phyloP scores from a whole-genome alignment of 2,888 invertebrate species.

The Lamproptera curius region DNA sequence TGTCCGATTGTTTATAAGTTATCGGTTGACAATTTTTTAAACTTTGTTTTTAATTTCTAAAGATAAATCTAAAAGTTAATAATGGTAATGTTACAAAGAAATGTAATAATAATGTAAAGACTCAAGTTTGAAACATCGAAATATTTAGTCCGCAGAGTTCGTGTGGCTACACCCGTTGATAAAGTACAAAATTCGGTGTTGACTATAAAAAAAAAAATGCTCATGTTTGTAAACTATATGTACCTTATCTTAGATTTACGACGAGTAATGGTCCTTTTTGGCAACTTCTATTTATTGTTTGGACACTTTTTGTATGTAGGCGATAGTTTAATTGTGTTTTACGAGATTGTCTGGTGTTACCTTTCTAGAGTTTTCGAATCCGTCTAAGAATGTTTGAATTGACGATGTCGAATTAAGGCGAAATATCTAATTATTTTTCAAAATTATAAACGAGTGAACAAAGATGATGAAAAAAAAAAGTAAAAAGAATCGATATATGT shows the following conservation, averaged over 20 bases:
- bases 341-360: constrained; percentile 55
- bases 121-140: constrained; percentile 75
- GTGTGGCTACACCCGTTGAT: constrained; percentile 65
- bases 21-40: constrained; percentile 74
- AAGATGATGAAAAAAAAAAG: constrained; percentile 34
- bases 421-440: constrained; percentile 71
- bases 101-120: constrained; percentile 61
- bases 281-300: constrained; percentile 58
- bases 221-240: constrained; percentile 71
- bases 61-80: neutral
- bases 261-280: constrained; percentile 59
- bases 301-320: constrained; percentile 61
- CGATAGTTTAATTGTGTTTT: constrained; percentile 67
- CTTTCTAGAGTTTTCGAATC: constrained; percentile 69
- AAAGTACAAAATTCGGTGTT: constrained; percentile 78
- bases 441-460: constrained; percentile 59
- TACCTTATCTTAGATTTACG: constrained; percentile 42
- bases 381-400: constrained; percentile 70
- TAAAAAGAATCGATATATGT: constrained; percentile 58
- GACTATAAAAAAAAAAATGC: constrained; percentile 60
- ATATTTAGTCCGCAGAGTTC: constrained; percentile 74
- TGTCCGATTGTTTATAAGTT: constrained; percentile 55
- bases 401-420: constrained; percentile 57
- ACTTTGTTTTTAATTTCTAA: too few species aligned
- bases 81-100: neutral